Conservation (phyloP, 2,113 vertebrate species). For the Pygoscelis adeliae region DNA sequence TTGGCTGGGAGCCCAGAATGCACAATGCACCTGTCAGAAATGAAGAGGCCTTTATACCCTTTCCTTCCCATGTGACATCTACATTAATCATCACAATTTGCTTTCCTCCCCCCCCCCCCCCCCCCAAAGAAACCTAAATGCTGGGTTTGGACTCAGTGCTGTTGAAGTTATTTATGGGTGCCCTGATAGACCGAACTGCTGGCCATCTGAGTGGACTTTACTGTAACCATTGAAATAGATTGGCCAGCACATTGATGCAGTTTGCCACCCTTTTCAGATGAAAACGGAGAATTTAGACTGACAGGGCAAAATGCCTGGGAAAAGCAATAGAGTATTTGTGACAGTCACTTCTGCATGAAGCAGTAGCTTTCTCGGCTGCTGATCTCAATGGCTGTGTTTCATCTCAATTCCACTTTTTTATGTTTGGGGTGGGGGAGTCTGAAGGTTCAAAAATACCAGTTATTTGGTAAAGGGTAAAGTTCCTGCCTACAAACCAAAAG, state of each 20-base stretch:
- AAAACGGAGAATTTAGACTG: not conserved
- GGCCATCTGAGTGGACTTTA: not conserved
- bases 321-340: not conserved
- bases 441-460: not conserved
- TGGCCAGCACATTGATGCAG: not conserved
- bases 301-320: not conserved
- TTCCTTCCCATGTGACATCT: not conserved
- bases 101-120: too few relatives aligned
- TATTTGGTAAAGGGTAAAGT: not conserved
- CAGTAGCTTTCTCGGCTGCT: not conserved
- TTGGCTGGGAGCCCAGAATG: conserved; percentile 36
- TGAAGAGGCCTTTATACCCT: conserved; percentile 67
- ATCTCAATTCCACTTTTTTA: not conserved
- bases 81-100: conserved; percentile 30
- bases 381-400: accelerated
- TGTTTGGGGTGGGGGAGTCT: not conserved
- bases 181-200: not conserved
- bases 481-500: not conserved
- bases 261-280: not conserved
- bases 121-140: not conserved
- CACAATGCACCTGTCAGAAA: conserved; percentile 69
- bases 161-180: not conserved
- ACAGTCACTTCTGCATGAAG: not conserved
- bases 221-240: not conserved
- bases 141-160: not conserved